Base-by-base conservation (phyloP, 1,140 invertebrate genomes). In the Cepaea nemoralis region DNA sequence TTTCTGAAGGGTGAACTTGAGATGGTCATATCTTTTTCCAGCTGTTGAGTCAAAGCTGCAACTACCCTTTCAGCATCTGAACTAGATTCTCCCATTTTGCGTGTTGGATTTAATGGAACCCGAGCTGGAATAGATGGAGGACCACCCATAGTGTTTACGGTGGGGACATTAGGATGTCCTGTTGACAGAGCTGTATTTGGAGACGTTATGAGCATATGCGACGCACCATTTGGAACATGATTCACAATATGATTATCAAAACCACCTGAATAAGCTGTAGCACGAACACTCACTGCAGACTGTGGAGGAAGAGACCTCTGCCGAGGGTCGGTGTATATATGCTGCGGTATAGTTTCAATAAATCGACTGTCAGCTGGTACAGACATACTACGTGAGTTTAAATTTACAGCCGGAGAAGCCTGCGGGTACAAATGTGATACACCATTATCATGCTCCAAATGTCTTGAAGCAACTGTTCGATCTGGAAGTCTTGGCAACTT, bases 101-200 rank as follows among this genome's bases (percentile, higher is more conserved):
- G 95, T 71, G 96, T 96, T 85, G 96, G 97, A 1, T 96, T 96
- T 70, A 97, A 94, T 94, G 89, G 89, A 40, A 89, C 84, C 48
- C 88, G 70, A 14, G 87, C 87, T 83, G 88, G 88, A 67, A 89
- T 81, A 73, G 85, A 85, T n/a, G 88, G 88, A 1, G 88, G 88
- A 19, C 40, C 27, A 35, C 33, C 3, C n/a, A 31, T 6, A 27
- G 2, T 45, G 55, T 66, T 31, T 39, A 24, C 16, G n/a, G 48
- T 1, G 10, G 63, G 45, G 14, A 24, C 6, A 16, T 48, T 67
- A 27, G 63, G 14, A 33, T 31, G 27, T 31, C 69, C 35, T 80
- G 42, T n/a, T 22, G 31, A 35, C 35, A 39, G 35, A 12, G 39
- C 1, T 50, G 48, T n/a, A 63, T 48, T 35, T 63, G 40, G 37